Evolutionary conservation across 2,797 vertebrate species (phyloP).

Genomic region (Trachops cirrhosus): DNA sequence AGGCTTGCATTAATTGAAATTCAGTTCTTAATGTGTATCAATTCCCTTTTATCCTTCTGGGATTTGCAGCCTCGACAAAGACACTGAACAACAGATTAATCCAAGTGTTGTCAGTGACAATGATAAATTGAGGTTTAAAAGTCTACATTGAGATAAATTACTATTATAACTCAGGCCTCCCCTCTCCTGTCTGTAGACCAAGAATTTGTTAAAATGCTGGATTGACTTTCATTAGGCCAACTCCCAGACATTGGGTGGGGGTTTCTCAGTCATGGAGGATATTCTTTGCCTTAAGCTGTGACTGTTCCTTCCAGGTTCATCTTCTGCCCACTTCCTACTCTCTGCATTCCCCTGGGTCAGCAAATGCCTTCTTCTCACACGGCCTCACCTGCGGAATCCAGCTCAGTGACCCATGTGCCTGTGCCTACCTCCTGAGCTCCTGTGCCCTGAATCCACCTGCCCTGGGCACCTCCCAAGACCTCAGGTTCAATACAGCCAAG

Average conservation of each 20-base stretch:
- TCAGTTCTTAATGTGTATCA: slow-evolving; percentile 77
- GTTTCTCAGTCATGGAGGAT: fast-evolving
- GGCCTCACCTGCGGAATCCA: not conserved
- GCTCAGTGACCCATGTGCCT: not conserved
- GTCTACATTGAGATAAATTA: slow-evolving; percentile 75
- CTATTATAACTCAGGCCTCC: slow-evolving; percentile 45
- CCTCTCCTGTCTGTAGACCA: slow-evolving; percentile 36
- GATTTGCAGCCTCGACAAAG: slow-evolving; percentile 69
- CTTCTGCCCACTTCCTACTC: not conserved
- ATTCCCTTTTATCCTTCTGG: slow-evolving; percentile 77
- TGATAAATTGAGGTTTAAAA: slow-evolving; percentile 82
- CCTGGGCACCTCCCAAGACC: not conserved
- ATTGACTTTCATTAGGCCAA: not conserved
- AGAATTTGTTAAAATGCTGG: slow-evolving; percentile 47
- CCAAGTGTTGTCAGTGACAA: slow-evolving; percentile 73
- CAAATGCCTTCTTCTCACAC: not conserved
- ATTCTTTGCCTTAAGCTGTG: not conserved
- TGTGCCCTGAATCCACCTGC: not conserved
- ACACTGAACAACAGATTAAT: slow-evolving; percentile 80
- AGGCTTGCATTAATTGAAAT: slow-evolving; percentile 77
- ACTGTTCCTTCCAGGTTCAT: not conserved
- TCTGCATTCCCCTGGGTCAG: not conserved
- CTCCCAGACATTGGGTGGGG: not conserved
- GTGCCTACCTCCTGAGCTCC: not conserved
- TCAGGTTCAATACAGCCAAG: not conserved